Evolutionary conservation across 2,113 vertebrate species (phyloP).

Genomic region (Cervus canadensis): DNA sequence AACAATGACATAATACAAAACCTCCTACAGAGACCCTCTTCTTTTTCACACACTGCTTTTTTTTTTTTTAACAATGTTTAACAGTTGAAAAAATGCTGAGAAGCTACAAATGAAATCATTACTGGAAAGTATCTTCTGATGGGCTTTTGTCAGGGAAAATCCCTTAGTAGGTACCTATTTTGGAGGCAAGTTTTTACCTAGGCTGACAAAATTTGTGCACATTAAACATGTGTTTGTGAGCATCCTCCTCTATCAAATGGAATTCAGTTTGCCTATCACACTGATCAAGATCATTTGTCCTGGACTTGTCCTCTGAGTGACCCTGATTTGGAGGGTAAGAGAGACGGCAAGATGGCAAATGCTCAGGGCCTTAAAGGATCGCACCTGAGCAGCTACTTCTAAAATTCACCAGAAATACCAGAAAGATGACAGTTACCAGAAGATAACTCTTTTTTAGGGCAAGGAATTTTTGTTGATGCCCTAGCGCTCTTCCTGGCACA

Average conservation of each 20-base stretch:
- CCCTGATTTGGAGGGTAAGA: neutral
- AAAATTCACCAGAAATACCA: neutral
- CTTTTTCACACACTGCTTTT: slow-evolving; percentile 22
- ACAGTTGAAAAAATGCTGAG: slow-evolving; percentile 48
- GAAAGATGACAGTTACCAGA: neutral
- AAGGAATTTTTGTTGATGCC: neutral
- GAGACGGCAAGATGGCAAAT: neutral
- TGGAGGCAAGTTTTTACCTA: neutral
- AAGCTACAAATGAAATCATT: slow-evolving; percentile 54
- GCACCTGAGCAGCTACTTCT: neutral
- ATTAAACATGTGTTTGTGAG: slow-evolving; percentile 5
- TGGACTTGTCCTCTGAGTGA: neutral
- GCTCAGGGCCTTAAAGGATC: neutral
- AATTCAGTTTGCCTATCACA: neutral
- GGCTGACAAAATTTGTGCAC: neutral
- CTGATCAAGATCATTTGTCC: neutral
- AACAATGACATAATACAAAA: slow-evolving; percentile 35
- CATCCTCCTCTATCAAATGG: neutral
- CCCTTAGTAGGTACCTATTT: slow-evolving; percentile 27
- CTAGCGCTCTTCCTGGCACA: neutral
- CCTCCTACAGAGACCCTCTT: slow-evolving; percentile 31
- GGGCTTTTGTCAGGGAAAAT: slow-evolving; percentile 41
- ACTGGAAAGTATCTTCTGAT: slow-evolving; percentile 30
- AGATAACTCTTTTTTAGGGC: neutral
- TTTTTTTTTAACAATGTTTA: slow-evolving; percentile 26